Percentiles rank a stretch among this genome's conserved stretches.
Evolutionary conservation across 2,888 invertebrate species (phyloP).

Genomic region (Antheraea yamamai): DNA sequence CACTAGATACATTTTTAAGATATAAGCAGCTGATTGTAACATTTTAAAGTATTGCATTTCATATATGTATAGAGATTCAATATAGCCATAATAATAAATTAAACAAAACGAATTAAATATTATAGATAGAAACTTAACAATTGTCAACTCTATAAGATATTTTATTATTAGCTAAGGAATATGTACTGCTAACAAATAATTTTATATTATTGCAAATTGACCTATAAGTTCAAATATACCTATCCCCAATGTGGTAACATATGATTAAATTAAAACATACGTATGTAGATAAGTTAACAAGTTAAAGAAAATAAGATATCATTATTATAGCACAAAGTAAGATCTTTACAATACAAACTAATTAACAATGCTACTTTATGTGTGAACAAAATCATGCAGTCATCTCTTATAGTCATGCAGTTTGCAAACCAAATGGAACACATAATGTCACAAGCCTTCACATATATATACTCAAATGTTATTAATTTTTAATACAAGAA

Average conservation of each 20-base stretch:
- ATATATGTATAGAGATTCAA: neutral
- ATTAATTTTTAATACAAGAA: neutral
- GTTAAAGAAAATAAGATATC: neutral
- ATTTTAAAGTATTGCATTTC: neutral
- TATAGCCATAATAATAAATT: neutral
- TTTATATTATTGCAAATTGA: neutral
- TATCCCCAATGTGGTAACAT: neutral
- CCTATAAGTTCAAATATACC: neutral
- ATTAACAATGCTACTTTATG: slow-evolving; percentile 1
- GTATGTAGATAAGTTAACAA: neutral
- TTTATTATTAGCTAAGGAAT: neutral
- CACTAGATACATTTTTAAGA: neutral
- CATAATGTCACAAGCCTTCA: neutral
- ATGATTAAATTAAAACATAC: neutral
- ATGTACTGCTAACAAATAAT: neutral
- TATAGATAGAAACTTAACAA: neutral
- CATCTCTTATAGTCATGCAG: slow-evolving; percentile 1
- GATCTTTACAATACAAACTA: slow-evolving; percentile 2
- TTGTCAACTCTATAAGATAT: neutral
- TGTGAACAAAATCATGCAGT: slow-evolving; percentile 6
- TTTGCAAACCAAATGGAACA: neutral
- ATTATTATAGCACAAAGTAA: neutral
- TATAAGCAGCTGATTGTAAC: neutral
- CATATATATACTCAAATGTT: neutral
- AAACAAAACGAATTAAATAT: neutral